Conservation (phyloP, 1,140 invertebrate species). For the Dryas iulia region DNA sequence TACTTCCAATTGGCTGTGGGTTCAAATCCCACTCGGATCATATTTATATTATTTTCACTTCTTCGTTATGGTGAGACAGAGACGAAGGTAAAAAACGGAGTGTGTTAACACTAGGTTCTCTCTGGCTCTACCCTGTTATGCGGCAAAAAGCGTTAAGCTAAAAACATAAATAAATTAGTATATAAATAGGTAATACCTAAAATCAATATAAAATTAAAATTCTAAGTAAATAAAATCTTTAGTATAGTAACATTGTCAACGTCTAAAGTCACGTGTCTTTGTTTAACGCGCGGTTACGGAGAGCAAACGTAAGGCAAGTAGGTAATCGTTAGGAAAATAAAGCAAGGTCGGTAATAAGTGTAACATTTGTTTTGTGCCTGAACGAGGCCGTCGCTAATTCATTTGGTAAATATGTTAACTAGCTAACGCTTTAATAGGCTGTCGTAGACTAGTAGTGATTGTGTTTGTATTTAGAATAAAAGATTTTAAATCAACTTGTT, state of each 20-base stretch:
- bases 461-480: background rate
- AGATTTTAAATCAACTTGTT: no score
- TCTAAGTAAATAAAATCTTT: no score
- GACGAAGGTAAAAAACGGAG: no score
- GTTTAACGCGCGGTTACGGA: background rate
- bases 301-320: background rate
- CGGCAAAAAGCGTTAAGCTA: no score
- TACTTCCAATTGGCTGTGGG: no score
- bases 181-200: no score
- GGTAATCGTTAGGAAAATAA: constrained; percentile 18
- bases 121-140: no score
- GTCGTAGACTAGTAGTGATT: background rate
- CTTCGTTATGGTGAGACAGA: no score
- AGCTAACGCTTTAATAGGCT: background rate
- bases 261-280: background rate
- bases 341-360: constrained; percentile 19
- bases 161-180: no score
- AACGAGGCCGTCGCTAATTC: constrained; percentile 5
- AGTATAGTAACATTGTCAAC: background rate
- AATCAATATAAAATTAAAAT: background rate
- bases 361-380: constrained; percentile 13
- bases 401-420: constrained; percentile 12
- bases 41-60: no score
- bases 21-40: no score
- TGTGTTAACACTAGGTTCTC: no score